phyloP scores from a whole-genome alignment of 2,797 vertebrate genomes.

The Cephalopachus bancanus region DNA sequence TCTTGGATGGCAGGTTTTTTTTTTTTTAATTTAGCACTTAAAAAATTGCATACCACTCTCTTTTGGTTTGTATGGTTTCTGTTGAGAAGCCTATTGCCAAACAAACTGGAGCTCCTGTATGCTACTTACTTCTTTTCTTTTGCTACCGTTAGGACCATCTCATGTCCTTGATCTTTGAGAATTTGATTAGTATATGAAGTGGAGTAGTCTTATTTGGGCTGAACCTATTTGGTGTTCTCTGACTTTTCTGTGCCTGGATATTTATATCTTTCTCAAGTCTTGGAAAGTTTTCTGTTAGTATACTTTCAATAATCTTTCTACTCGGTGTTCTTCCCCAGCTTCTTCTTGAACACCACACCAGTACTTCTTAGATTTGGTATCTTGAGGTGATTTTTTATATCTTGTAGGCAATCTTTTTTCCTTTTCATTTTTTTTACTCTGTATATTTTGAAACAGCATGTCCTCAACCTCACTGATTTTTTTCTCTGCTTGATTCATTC shows the following conservation, averaged over 20 bases:
- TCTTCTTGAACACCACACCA: neutral
- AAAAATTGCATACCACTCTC: neutral
- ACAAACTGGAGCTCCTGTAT: neutral
- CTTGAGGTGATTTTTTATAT: neutral
- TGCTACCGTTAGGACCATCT: neutral
- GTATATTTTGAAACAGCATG: neutral
- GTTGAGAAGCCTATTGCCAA: neutral
- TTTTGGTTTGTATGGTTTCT: neutral
- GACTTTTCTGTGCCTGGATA: neutral
- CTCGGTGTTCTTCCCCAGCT: neutral
- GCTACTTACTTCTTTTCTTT: neutral
- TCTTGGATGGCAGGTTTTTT: neutral
- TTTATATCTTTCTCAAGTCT: neutral
- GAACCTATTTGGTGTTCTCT: neutral
- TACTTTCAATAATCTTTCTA: neutral
- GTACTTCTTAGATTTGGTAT: neutral
- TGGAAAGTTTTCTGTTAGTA: neutral
- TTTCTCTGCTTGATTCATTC: neutral
- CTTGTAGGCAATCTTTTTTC: neutral
- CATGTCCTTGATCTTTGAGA: neutral
- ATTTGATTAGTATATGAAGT: neutral
- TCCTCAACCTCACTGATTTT: neutral
- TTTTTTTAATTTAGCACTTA: neutral
- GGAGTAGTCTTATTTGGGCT: neutral
- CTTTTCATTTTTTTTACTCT: neutral